Conservation (phyloP, 1,140 invertebrate genomes). For the Thalassaphorura encarpata region DNA sequence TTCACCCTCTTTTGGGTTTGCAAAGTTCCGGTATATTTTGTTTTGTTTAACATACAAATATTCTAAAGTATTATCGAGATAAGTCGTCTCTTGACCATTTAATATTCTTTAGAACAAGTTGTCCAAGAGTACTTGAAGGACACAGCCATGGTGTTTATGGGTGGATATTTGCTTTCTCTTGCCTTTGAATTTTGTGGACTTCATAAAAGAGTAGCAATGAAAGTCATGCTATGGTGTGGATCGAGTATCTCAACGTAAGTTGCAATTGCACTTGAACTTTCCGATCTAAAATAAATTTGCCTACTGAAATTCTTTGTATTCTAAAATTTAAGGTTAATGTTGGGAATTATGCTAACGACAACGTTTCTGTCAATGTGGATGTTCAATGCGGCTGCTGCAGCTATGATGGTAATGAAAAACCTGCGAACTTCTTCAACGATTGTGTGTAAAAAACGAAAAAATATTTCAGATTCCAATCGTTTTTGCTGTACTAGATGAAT, state of each 20-base stretch:
- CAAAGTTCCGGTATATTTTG: conserved; percentile 34
- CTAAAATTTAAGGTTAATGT: conserved; percentile 35
- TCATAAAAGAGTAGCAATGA: conserved; percentile 71
- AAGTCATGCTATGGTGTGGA: conserved; percentile 65
- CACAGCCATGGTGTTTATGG: conserved; percentile 76
- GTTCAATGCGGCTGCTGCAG: conserved; percentile 39
- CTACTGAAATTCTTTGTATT: not conserved
- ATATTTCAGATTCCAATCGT: too few relatives aligned
- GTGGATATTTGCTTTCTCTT: conserved; percentile 68
- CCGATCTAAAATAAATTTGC: not conserved
- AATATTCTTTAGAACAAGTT: too few relatives aligned
- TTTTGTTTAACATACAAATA: too few relatives aligned
- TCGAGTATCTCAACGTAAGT: conserved; percentile 36
- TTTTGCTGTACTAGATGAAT: too few relatives aligned
- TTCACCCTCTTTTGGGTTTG: conserved; percentile 42
- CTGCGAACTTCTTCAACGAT: too few relatives aligned
- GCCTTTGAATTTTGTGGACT: conserved; percentile 74
- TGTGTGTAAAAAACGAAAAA: too few relatives aligned
- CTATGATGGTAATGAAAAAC: conserved; percentile 34
- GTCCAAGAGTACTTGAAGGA: conserved; percentile 61
- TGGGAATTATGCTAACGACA: conserved; percentile 42
- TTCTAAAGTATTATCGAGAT: too few relatives aligned
- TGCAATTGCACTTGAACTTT: too few relatives aligned
- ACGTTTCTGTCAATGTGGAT: conserved; percentile 44
- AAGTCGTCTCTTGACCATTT: too few relatives aligned